Evolutionary conservation across 2,888 invertebrate species (phyloP).

Genomic region (Aphelenchoides bicaudatus): DNA sequence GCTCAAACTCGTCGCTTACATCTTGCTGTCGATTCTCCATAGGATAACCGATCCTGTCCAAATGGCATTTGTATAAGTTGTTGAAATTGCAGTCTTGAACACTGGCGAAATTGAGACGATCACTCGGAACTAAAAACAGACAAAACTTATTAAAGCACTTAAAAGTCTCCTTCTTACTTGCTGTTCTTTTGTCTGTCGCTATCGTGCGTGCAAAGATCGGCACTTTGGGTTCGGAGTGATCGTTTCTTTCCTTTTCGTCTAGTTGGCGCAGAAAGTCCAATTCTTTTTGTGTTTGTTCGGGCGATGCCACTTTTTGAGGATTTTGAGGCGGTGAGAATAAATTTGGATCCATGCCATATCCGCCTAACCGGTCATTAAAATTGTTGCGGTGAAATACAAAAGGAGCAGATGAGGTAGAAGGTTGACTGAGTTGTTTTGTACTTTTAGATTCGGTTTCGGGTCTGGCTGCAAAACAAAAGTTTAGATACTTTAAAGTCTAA

Average conservation of each 20-base stretch:
- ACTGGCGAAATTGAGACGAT: slow-evolving; percentile 7
- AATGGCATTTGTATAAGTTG: neutral
- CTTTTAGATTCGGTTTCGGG: neutral
- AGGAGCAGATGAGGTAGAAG: neutral
- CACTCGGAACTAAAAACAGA: too few relatives aligned
- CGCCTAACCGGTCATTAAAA: too few relatives aligned
- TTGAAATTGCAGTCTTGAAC: neutral
- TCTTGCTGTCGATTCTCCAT: neutral
- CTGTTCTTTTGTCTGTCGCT: neutral
- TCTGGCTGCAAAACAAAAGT: neutral
- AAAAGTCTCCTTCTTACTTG: too few relatives aligned
- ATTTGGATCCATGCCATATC: too few relatives aligned
- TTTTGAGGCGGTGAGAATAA: neutral
- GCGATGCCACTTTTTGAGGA: neutral
- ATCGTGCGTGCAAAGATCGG: slow-evolving; percentile 4
- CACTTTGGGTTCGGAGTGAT: neutral
- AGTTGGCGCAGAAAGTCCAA: neutral
- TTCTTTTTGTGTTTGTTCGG: neutral
- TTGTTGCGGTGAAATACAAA: too few relatives aligned
- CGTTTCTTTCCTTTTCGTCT: neutral
- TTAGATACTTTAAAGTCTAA: neutral
- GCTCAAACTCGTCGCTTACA: neutral
- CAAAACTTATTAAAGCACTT: too few relatives aligned
- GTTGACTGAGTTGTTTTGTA: neutral
- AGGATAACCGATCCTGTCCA: neutral